Conservation (phyloP, 53 echinoderm and acorn worm genomes). For the Stichopus horrens region DNA sequence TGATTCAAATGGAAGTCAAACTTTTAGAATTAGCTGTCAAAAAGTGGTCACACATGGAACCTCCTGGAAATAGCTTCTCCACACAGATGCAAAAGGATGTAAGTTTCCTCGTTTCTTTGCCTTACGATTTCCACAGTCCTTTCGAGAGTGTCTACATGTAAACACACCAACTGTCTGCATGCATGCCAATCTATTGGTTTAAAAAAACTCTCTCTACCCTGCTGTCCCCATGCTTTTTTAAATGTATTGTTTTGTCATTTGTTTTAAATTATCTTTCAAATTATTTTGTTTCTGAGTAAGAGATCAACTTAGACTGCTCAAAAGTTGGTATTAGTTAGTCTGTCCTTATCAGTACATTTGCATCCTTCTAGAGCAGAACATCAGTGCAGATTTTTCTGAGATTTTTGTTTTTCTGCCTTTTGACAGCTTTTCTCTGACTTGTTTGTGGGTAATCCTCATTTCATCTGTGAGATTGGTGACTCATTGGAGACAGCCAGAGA, state of each 20-base stretch:
- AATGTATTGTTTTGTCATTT: not conserved
- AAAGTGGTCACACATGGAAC: conserved; percentile 72
- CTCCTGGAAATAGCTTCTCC: conserved; percentile 72
- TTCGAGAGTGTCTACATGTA: too few relatives aligned
- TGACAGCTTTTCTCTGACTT: conserved; percentile 83
- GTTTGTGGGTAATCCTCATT: conserved; percentile 84
- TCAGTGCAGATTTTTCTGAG: not conserved
- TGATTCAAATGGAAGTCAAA: conserved; percentile 83
- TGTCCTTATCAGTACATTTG: not conserved
- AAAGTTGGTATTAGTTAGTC: not conserved
- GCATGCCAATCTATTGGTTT: not conserved
- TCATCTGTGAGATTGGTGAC: conserved; percentile 84
- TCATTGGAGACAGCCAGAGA: conserved; percentile 75
- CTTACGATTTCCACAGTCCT: not conserved
- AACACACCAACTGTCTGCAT: too few relatives aligned
- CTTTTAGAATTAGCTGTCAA: conserved; percentile 75
- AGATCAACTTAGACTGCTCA: not conserved
- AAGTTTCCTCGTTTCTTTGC: conserved; percentile 26
- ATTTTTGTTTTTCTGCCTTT: conserved; percentile 1
- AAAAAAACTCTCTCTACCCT: not conserved
- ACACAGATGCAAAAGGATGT: conserved; percentile 96
- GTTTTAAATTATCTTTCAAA: not conserved
- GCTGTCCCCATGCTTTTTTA: not conserved
- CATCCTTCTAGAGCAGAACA: not conserved
- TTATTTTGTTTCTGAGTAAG: too few relatives aligned